Conservation (phyloP, 1,140 invertebrate species). For the Daktulosphaira vitifoliae region DNA sequence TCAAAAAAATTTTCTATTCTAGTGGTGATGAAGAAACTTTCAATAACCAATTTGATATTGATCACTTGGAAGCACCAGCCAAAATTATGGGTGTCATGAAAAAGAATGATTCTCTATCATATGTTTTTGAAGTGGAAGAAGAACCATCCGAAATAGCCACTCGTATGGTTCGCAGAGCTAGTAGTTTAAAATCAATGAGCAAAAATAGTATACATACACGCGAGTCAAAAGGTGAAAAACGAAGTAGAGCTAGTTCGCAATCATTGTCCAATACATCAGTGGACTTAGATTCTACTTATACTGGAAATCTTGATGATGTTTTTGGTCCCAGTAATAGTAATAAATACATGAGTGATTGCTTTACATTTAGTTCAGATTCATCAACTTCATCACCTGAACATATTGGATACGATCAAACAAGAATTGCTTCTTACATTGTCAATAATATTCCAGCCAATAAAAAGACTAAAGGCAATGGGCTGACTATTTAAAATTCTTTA, state of each 20-base stretch:
- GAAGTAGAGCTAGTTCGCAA: not conserved
- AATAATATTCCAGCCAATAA: not conserved
- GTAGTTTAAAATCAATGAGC: slow-evolving; percentile 35
- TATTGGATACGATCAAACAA: not conserved
- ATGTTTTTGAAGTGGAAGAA: slow-evolving; percentile 70
- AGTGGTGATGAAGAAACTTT: not conserved
- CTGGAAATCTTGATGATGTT: slow-evolving; percentile 10
- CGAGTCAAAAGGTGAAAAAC: not conserved
- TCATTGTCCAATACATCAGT: slow-evolving; percentile 10
- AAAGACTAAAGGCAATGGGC: not conserved
- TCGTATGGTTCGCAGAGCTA: slow-evolving; percentile 39
- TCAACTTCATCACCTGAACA: slow-evolving; percentile 22
- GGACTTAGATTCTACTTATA: not conserved
- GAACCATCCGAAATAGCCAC: slow-evolving; percentile 49
- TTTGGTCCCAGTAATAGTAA: not conserved
- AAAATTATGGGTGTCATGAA: slow-evolving; percentile 69
- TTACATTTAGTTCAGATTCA: slow-evolving; percentile 7
- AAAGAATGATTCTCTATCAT: slow-evolving; percentile 72
- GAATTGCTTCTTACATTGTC: slow-evolving; percentile 10
- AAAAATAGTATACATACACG: not conserved
- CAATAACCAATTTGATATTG: not conserved
- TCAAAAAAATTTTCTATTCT: not conserved
- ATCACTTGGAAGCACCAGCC: slow-evolving; percentile 34
- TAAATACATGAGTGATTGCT: not conserved
- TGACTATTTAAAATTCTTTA: not conserved